These are phyloP conservation scores for Pelosia muscerda DNA, from an alignment of 2,888 invertebrate species.

Conservation along the genomic window DNA sequence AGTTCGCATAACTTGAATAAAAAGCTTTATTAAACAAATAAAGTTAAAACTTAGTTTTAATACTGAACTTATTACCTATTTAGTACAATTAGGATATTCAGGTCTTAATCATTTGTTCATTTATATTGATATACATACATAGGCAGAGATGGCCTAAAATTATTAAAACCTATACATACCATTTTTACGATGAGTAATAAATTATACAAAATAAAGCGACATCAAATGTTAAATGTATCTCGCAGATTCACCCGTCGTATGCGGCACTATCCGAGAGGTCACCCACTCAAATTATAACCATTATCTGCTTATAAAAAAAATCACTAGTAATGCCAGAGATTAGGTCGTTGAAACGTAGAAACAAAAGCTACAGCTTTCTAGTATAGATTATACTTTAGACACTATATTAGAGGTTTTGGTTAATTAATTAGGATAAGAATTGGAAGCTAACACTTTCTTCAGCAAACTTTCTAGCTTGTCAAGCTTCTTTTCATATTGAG, in stretches of 20 bases:
- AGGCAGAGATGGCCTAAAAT: neutral
- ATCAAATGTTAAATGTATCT: neutral
- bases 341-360: neutral
- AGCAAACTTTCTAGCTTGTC: constrained; percentile 71
- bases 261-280: neutral
- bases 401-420: neutral
- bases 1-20: neutral
- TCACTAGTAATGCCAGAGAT: neutral
- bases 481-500: constrained; percentile 70
- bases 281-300: no score
- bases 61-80: constrained; percentile 4
- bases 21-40: neutral
- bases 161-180: neutral
- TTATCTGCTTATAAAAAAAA: no score
- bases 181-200: neutral
- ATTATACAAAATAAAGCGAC: neutral
- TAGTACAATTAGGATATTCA: neutral
- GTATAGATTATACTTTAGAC: constrained; percentile 8
- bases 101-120: neutral
- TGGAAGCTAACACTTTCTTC: constrained; percentile 69
- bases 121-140: neutral
- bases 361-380: neutral
- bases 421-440: constrained; percentile 58
- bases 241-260: neutral
- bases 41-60: constrained; percentile 2